A percentile compares a stretch with the other conserved stretches of the same genome.
Evolutionary conservation across 2,888 invertebrate species (phyloP).

Genomic region (Caenorhabditis panamensis): DNA sequence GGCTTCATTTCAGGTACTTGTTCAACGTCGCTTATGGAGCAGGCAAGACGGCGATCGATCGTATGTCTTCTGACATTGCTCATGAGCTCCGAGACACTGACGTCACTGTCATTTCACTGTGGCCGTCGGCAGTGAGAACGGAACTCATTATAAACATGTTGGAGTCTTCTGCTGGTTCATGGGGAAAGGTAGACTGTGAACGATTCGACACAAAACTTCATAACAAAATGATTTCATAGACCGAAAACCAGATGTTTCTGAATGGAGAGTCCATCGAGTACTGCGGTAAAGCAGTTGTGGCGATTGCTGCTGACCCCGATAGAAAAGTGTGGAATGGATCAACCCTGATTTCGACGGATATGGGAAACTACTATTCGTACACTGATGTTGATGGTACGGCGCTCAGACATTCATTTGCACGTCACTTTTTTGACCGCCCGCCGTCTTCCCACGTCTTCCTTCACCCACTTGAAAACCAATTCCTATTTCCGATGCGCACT

Average conservation of each 20-base stretch:
- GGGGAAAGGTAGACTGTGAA: constrained; percentile 52
- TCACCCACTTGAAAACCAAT: constrained; percentile 13
- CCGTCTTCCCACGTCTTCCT: not conserved
- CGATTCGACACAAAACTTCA: not conserved
- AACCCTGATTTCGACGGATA: constrained; percentile 58
- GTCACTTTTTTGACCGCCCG: no score
- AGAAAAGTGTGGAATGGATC: constrained; percentile 46
- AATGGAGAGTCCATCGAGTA: constrained; percentile 66
- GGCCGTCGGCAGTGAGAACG: constrained; percentile 82
- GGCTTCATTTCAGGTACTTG: constrained; percentile 76
- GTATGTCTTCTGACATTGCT: constrained; percentile 83
- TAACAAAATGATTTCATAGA: constrained; percentile 32
- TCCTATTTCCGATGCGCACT: constrained; percentile 1
- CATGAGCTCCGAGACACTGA: constrained; percentile 81
- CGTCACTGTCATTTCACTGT: constrained; percentile 82
- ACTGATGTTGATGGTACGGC: constrained; percentile 59
- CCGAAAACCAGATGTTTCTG: constrained; percentile 63
- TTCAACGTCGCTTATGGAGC: constrained; percentile 83
- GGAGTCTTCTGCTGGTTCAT: constrained; percentile 46
- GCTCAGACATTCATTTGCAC: not conserved
- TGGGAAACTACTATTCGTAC: constrained; percentile 59
- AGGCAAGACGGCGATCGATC: constrained; percentile 82
- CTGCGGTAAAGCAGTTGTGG: constrained; percentile 57
- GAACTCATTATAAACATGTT: constrained; percentile 61
- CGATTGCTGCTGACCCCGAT: constrained; percentile 48